Evolutionary conservation across 2,113 vertebrate genomes (phyloP).

Genomic region (Atractosteus spatula): DNA sequence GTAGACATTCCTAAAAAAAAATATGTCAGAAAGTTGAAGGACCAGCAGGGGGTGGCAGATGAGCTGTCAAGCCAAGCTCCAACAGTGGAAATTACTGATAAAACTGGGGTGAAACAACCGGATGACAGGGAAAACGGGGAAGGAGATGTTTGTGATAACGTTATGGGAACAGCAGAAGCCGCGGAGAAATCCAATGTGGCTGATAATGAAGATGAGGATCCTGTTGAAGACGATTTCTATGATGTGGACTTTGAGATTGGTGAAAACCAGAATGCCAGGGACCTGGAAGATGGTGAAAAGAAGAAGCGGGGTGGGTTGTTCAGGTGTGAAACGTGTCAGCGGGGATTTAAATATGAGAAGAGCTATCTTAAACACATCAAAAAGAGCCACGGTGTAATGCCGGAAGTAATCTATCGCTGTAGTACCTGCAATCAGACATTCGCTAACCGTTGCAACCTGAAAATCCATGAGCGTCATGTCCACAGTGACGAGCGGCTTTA

Average conservation of each 20-base stretch:
- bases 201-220: conserved; percentile 40
- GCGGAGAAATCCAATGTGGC: conserved; percentile 24
- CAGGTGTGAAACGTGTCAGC: conserved; percentile 65
- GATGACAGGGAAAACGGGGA: not conserved
- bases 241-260: conserved; percentile 25
- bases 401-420: conserved; percentile 77
- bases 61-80: conserved; percentile 12
- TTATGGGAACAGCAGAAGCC: conserved; percentile 2
- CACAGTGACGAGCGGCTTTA: conserved; percentile 90
- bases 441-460: conserved; percentile 92
- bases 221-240: conserved; percentile 34
- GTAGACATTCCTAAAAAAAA: conserved; percentile 73
- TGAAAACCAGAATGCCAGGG: conserved; percentile 27
- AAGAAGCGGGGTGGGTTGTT: conserved; percentile 63
- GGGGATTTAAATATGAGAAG: conserved; percentile 68
- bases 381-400: conserved; percentile 75
- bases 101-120: conserved; percentile 30
- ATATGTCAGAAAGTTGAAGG: conserved; percentile 57
- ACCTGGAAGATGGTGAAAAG: conserved; percentile 32
- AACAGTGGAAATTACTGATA: conserved; percentile 6
- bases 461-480: conserved; percentile 90
- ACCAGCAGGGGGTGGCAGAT: conserved; percentile 53
- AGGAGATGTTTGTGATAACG: conserved; percentile 5
- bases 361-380: conserved; percentile 71
- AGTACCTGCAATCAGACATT: conserved; percentile 89